Evolutionary conservation across 64 coral and sea anemone genomes (phyloP), one percentile per base, ranked within the genome.

Genomic region (Pocillopora damicornis): DNA sequence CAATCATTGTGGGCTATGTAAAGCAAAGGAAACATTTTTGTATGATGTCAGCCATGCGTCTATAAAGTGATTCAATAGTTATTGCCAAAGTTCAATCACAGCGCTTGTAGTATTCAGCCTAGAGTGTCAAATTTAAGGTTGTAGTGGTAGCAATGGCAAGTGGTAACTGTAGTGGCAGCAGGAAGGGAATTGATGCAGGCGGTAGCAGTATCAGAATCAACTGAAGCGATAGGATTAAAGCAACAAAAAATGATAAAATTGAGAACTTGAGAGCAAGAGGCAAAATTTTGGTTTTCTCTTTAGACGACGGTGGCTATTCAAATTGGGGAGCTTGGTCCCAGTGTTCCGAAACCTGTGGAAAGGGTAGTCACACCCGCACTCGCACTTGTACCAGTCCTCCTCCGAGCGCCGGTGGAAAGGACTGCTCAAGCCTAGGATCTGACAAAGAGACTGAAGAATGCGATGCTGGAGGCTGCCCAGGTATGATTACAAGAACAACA

Each of bases 321-420:
- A 0, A 35, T 13, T 91, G 89, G 89, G 58, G 58, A 6, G 1
- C 81, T 11, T 91, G 89, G 89, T 38, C 58, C 5, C 10, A 51
- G 35, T 91, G 89, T 75, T 76, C 79, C 13, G 60, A 59, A n/a
- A 69, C 80, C 9, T 91, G 89, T 76, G 73, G 73, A 15, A 63
- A 51, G 22, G 89, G 89, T 42, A 20, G 20, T 25, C 80, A 63
- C 64, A 63, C 17, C 9, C 71, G 89, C 7, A 75, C 18, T 2
- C 58, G 89, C 20, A 63, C 74, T 15, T 91, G 89, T 35, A 86
- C 80, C 51, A 91, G 68, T 75, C 89, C 89, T 16, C 42, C 81
- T 12, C 89, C 89, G 9, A 84, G 89, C 35, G 34, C 80, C 6
- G 89, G 89, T 16, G 89, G 89, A 6, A 74, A 58, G 15, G 75